Evolutionary conservation across 1,140 invertebrate species (phyloP), one percentile per base, ranked within the genome.

Genomic region (Penaeus vannamei): DNA sequence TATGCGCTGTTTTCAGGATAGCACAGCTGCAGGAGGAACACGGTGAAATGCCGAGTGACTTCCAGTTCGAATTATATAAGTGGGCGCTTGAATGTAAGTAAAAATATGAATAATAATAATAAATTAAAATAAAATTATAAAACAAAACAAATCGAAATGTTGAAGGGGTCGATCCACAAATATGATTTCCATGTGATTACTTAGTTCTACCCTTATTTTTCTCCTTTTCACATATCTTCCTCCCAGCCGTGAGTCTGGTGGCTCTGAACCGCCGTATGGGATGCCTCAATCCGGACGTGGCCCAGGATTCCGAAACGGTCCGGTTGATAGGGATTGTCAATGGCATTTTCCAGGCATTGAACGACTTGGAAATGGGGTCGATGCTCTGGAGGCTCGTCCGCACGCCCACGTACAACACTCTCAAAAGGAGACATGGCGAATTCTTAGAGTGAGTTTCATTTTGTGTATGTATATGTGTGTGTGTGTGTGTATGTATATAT

Each of bases 41-140:
- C 46, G 87, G 87, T 22, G 80, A 84, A 53, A 84, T 89, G 80
- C 87, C 87, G 22, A 26, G 22, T 60, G 64, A 89, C 81, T 89
- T 89, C 62, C 87, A 64, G 81, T 53, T 62, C 23, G 87, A 89
- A 53, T 32, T 89, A 19, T 84, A 89, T 53, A 89, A 89, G 29
- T 89, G 87, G 87, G 62, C 87, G 4, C 80, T 84, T 4, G 87
- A 89, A 53, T 84, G 87, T 89, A 53, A 85, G 87, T 64, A 7
- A n/a, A 22, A 32, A 10, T 86, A 19, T 10, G 26, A 8, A 14
- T 23, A 12, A 20, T 12, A 29, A 26, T n/a, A n/a, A n/a, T n/a
- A n/a, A n/a, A n/a, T n/a, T n/a, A n/a, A n/a, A n/a, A n/a, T n/a
- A n/a, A n/a, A n/a, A n/a, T n/a, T n/a, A n/a, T n/a, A n/a, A n/a